A percentile compares a stretch with the other conserved stretches of the same genome.
Conservation (phyloP, 2,797 vertebrate genomes). For the Peromyscus attwateri region DNA sequence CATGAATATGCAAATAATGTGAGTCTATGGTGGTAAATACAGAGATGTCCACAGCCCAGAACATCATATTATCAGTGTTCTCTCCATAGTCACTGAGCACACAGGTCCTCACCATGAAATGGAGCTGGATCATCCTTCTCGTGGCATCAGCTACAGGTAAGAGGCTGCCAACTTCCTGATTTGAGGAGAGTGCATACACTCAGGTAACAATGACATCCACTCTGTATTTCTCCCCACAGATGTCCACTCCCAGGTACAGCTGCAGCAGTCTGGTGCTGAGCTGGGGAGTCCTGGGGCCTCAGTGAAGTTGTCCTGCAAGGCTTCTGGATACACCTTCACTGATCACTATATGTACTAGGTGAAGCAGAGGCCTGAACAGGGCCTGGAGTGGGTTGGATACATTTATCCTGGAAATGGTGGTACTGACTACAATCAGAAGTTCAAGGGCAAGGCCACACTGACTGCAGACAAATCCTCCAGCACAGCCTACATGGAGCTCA, state of each 20-base stretch:
- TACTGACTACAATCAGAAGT: neutral
- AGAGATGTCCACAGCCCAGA: neutral
- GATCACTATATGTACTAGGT: fast-evolving
- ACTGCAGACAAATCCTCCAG: neutral
- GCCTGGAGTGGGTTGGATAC: neutral
- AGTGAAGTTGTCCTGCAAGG: neutral
- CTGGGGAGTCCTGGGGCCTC: fast-evolving
- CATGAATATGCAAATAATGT: neutral
- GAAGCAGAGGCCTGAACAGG: fast-evolving
- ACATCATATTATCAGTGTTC: neutral
- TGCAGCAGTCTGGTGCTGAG: neutral
- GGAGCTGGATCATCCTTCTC: neutral
- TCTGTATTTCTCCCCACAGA: neutral
- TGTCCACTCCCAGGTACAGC: neutral
- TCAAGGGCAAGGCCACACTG: neutral
- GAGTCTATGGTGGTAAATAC: neutral
- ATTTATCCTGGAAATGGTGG: fast-evolving
- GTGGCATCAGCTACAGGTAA: neutral
- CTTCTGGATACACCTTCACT: neutral
- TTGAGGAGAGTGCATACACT: fast-evolving
- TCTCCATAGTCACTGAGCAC: neutral
- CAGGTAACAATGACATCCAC: neutral
- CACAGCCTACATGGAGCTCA: neutral
- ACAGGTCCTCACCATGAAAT: neutral
- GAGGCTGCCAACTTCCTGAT: fast-evolving